Evolutionary conservation across 2,888 invertebrate species (phyloP).

Genomic region (Prenolepis imparis): DNA sequence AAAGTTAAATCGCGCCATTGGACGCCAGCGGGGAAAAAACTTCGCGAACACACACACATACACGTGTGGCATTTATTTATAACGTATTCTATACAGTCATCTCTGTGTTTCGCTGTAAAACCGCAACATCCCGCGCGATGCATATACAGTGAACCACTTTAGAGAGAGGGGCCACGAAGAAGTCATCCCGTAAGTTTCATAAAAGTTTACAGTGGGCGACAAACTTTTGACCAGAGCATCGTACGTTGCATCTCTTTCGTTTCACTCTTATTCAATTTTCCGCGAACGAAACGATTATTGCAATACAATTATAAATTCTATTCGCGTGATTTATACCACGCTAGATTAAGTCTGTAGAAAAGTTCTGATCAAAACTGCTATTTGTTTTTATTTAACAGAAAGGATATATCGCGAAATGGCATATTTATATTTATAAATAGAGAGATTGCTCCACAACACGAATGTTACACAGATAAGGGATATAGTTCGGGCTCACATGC

Average conservation of each 20-base stretch:
- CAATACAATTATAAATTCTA: conserved; percentile 7
- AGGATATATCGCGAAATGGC: neutral
- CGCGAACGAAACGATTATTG: conserved; percentile 1
- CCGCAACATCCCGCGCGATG: conserved; percentile 35
- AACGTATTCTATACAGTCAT: conserved; percentile 62
- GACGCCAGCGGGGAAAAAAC: conserved; percentile 36
- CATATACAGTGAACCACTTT: conserved; percentile 47
- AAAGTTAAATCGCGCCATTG: conserved; percentile 55
- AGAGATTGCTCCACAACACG: neutral
- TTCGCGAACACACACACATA: conserved; percentile 40
- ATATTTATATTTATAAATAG: neutral
- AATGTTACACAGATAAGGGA: neutral
- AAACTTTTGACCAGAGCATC: conserved; percentile 58
- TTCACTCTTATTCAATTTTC: neutral
- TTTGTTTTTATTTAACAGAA: neutral
- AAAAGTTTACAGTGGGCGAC: conserved; percentile 62
- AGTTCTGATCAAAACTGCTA: neutral
- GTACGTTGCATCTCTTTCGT: neutral
- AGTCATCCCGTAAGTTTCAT: conserved; percentile 66
- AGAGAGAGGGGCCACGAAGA: conserved; percentile 58
- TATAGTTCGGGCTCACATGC: neutral
- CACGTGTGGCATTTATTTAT: conserved; percentile 61
- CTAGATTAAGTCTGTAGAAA: neutral
- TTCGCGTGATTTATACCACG: neutral
- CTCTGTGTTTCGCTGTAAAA: conserved; percentile 56